A percentile compares a stretch with the other conserved stretches of the same genome.
Evolutionary conservation across 2,113 vertebrate genomes (phyloP).

Genomic region (Chunga burmeisteri): DNA sequence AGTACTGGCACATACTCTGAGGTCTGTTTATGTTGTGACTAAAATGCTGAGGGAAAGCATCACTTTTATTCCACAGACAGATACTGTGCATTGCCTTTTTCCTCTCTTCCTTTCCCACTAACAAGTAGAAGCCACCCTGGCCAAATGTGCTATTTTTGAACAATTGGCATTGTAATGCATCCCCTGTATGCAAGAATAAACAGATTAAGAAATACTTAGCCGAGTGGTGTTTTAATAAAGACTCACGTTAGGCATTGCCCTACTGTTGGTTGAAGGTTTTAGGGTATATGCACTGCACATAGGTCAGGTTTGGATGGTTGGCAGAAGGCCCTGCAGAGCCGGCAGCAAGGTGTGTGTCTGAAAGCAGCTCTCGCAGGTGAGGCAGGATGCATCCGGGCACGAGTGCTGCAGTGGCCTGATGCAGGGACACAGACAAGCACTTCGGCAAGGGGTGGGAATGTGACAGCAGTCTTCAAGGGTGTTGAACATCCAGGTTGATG

Average conservation of each 20-base stretch:
- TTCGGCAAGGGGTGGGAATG: fast-evolving
- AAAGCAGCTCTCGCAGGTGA: background rate
- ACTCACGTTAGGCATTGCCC: background rate
- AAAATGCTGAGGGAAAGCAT: background rate
- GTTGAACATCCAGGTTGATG: background rate
- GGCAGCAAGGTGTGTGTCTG: background rate
- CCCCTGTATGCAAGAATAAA: background rate
- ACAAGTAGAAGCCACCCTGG: background rate
- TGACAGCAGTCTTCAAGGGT: background rate
- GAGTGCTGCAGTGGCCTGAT: fast-evolving
- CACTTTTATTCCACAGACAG: background rate
- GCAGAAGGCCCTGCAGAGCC: background rate
- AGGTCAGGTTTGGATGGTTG: background rate
- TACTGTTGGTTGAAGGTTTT: background rate
- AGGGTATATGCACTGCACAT: too few species aligned
- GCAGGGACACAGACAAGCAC: fast-evolving
- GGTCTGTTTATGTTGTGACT: background rate
- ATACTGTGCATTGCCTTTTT: background rate
- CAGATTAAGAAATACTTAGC: background rate
- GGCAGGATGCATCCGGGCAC: fast-evolving
- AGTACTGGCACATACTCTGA: background rate
- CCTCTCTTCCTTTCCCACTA: background rate
- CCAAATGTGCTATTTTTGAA: background rate
- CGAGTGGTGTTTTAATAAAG: background rate
- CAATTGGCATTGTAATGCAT: background rate